These are phyloP conservation scores for Tupaia chinensis DNA, from an alignment of 2,113 vertebrate genomes.

Conservation along the genomic window DNA sequence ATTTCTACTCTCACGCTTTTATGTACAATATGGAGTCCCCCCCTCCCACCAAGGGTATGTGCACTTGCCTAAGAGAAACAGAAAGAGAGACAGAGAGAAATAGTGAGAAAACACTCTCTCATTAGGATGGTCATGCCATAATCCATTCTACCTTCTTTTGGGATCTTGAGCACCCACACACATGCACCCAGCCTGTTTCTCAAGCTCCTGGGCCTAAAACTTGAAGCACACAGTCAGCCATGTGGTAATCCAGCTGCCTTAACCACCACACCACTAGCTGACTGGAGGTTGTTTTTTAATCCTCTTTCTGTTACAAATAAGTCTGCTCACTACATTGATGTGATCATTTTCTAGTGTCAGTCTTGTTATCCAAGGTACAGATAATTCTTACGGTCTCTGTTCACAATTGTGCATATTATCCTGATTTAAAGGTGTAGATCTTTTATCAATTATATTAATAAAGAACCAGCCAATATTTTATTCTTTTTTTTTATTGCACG, in stretches of 20 bases:
- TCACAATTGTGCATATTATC: background rate
- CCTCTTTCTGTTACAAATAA: background rate
- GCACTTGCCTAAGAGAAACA: too few species aligned
- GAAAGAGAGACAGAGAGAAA: too few species aligned
- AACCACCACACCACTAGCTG: too few species aligned
- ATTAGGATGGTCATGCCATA: too few species aligned
- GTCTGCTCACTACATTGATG: background rate
- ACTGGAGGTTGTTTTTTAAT: background rate
- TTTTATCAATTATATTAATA: background rate
- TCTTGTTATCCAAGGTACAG: background rate
- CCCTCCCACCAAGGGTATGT: too few species aligned
- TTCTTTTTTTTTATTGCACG: background rate
- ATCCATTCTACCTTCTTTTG: too few species aligned
- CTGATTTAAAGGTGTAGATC: background rate
- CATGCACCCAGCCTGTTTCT: too few species aligned
- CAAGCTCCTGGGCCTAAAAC: too few species aligned
- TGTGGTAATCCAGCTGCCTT: too few species aligned
- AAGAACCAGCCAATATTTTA: background rate
- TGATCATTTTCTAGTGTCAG: background rate
- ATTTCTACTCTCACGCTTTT: background rate
- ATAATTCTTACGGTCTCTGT: background rate
- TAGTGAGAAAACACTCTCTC: too few species aligned
- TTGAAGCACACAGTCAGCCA: too few species aligned
- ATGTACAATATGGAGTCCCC: background rate
- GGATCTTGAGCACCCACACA: too few species aligned